Base-by-base conservation (phyloP, 2,113 vertebrate genomes). In the Psettodes erumei region DNA sequence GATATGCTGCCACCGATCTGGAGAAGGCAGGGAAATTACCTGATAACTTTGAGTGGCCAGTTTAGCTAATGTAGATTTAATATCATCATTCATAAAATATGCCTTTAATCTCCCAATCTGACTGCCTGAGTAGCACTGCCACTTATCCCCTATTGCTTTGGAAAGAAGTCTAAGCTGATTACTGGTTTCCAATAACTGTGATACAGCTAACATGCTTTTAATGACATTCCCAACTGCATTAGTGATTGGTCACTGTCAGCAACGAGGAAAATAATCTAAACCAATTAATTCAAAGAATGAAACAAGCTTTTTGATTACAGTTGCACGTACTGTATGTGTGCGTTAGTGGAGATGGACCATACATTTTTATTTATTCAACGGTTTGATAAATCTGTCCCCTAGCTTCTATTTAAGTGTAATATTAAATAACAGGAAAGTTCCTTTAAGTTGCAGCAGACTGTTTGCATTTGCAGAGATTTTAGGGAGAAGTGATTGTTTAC, bases 21-120 rank as follows among this genome's bases (percentile, higher is more conserved):
- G 42, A 38, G 30, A 48, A 74, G 38, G 42, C 19, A 65, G 72
- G 27, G 47, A 77, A 71, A 66, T 72, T 70, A 86, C 78, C 83
- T 53, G 73, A 72, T 64, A 25, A 62, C 59, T 59, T 6, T n/a
- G n/a, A n/a, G n/a, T n/a, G n/a, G n/a, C 60, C 54, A 28, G 33
- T 58, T 64, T 30, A 27, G 38, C 13, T 1, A 4, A 5, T 2
- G 12, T 61, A 72, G 11, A 48, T 53, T 64, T 32, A n/a, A 19
- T 35, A 16, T 43, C 11, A 38, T 76, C 33, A 33, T 43, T 64
- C 23, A 33, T n/a, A 33, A 76, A 69, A 38, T 9, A 42, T 28
- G 30, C 27, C 43, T 11, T 33, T 43, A 53, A 58, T 72, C 21
- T 28, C 62, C 11, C 55, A 27, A 25, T 66, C 43, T 32, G 25